Conservation (phyloP, 1,140 invertebrate genomes). For the Aphelenchoides avenae region DNA sequence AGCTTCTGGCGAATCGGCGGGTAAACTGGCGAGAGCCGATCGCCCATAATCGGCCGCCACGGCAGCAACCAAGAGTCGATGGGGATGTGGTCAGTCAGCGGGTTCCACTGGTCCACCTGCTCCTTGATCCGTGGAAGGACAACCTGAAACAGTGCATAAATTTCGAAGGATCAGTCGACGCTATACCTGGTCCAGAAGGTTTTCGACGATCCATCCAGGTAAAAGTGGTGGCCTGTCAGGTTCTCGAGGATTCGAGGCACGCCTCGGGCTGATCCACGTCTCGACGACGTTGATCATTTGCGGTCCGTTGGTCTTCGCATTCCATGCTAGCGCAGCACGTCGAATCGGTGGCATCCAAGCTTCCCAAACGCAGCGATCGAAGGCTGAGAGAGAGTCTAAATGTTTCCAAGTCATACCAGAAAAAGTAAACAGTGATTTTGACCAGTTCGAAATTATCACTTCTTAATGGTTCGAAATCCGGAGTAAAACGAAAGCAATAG, state of each 20-base stretch:
- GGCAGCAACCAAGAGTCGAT: conserved; percentile 95
- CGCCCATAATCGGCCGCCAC: conserved; percentile 76
- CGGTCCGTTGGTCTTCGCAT: conserved; percentile 62
- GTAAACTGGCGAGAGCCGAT: conserved; percentile 76
- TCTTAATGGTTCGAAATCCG: too few relatives aligned
- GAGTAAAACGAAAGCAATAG: neutral
- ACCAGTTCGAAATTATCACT: conserved; percentile 15
- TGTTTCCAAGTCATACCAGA: conserved; percentile 60
- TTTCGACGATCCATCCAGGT: conserved; percentile 76
- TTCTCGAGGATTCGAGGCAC: too few relatives aligned
- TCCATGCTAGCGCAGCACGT: conserved; percentile 66
- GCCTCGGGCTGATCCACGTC: too few relatives aligned
- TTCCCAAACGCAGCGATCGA: conserved; percentile 69
- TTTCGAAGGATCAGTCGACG: conserved; percentile 7
- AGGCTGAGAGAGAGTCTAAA: conserved; percentile 43
- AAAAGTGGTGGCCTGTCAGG: too few relatives aligned
- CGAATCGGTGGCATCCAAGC: conserved; percentile 79
- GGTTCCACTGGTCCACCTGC: conserved; percentile 74
- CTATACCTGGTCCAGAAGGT: conserved; percentile 72
- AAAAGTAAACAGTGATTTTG: neutral
- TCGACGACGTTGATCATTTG: conserved; percentile 75
- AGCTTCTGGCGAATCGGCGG: conserved; percentile 87
- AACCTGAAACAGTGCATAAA: conserved; percentile 25
- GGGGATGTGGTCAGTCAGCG: conserved; percentile 82
- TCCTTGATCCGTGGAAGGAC: conserved; percentile 45